Evolutionary conservation across 2,797 vertebrate genomes (phyloP).

Genomic region (Tapera naevia): DNA sequence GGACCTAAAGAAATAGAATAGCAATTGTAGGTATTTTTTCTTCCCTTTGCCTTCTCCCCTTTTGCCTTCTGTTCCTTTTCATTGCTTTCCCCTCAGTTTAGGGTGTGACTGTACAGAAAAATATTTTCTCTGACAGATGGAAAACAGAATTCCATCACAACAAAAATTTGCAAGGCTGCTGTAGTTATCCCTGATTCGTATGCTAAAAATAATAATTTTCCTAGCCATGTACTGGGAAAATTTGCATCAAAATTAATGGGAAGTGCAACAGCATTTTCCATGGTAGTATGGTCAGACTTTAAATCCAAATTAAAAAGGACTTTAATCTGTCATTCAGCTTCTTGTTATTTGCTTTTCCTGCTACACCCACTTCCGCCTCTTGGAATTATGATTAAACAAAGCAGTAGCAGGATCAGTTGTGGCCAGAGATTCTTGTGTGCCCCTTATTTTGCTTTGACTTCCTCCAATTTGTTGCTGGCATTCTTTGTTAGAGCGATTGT

Average conservation of each 20-base stretch:
- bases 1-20: background rate
- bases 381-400: slow-evolving; percentile 54
- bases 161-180: background rate
- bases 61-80: background rate
- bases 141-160: background rate
- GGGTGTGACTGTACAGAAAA: background rate
- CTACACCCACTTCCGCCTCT: slow-evolving; percentile 59
- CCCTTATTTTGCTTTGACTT: slow-evolving; percentile 39
- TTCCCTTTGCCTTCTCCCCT: background rate
- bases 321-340: slow-evolving; percentile 15
- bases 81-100: background rate
- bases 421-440: slow-evolving; percentile 24
- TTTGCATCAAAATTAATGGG: background rate
- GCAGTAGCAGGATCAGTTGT: background rate
- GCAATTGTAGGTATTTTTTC: background rate
- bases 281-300: background rate
- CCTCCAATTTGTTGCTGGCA: slow-evolving; percentile 22
- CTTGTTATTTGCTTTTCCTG: slow-evolving; percentile 60
- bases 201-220: slow-evolving; percentile 21
- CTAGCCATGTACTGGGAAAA: background rate
- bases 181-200: background rate
- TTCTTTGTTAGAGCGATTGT: slow-evolving; percentile 23
- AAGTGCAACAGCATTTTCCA: background rate
- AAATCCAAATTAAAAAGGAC: slow-evolving; percentile 11
- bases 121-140: background rate